Conservation (phyloP, 2,888 invertebrate species). For the Luperina testacea region DNA sequence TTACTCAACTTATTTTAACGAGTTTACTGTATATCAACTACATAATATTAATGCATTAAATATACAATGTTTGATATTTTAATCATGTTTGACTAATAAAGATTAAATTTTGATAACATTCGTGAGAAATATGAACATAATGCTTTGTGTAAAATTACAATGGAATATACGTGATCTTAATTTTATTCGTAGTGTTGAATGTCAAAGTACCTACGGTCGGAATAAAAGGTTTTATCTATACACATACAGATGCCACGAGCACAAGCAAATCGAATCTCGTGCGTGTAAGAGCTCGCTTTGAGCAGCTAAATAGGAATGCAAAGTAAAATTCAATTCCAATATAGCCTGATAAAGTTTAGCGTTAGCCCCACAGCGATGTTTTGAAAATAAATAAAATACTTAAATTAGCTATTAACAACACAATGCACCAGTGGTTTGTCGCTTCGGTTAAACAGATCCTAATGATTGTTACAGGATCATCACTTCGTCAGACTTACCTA, state of each 20-base stretch:
- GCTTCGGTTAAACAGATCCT: constrained; percentile 2
- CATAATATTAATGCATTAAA: neutral
- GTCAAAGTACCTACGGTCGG: constrained; percentile 16
- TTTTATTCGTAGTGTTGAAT: constrained; percentile 34
- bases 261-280: constrained; percentile 56
- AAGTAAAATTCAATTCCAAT: constrained; percentile 42
- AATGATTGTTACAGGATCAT: neutral
- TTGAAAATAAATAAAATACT: constrained; percentile 14
- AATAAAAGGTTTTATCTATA: constrained; percentile 51
- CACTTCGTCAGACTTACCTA: neutral
- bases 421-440: neutral
- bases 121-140: neutral
- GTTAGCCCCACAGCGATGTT: neutral
- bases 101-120: neutral
- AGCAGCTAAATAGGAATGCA: constrained; percentile 47
- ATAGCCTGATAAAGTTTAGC: constrained; percentile 32
- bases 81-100: neutral
- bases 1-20: neutral
- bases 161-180: constrained; percentile 20
- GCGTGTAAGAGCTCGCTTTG: constrained; percentile 54
- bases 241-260: constrained; percentile 43
- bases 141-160: constrained; percentile 1
- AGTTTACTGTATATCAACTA: neutral
- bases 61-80: neutral
- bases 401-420: neutral